A percentile compares a stretch with the other conserved stretches of the same genome.
Evolutionary conservation across 2,113 vertebrate species (phyloP).

Genomic region (Calonectris borealis): DNA sequence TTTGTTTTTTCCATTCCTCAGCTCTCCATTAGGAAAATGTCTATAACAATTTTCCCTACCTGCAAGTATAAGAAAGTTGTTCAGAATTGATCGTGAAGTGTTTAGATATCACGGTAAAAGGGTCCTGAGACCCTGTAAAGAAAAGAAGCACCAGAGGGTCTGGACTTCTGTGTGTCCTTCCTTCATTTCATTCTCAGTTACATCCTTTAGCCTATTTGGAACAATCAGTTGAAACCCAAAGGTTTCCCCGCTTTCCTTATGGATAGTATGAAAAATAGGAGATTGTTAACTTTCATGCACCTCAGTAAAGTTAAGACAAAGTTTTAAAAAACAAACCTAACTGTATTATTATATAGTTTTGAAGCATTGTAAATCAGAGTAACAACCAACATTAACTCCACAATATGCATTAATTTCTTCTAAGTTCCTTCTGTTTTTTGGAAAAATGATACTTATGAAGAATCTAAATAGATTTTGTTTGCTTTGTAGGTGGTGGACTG

Average conservation of each 20-base stretch:
- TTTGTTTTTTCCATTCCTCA: background rate
- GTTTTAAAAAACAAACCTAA: background rate
- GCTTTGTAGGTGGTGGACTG: constrained; percentile 92
- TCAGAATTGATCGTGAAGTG: background rate
- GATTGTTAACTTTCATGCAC: background rate
- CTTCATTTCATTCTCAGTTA: background rate
- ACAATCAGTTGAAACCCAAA: background rate
- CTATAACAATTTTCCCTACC: background rate
- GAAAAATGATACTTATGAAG: background rate
- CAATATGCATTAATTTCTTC: background rate
- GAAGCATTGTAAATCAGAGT: background rate
- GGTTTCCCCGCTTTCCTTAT: background rate
- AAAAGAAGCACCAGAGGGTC: background rate
- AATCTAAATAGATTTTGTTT: constrained; percentile 37
- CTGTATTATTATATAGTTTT: background rate
- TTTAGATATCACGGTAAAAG: background rate
- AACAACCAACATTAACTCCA: background rate
- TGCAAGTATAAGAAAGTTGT: background rate
- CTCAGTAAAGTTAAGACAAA: background rate
- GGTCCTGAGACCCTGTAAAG: background rate
- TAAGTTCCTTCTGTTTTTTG: background rate
- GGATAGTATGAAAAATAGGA: background rate
- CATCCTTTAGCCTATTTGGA: background rate
- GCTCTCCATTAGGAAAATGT: background rate
- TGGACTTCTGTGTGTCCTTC: background rate